phyloP scores from a whole-genome alignment of 2,797 vertebrate genomes.

The Clamator glandarius region DNA sequence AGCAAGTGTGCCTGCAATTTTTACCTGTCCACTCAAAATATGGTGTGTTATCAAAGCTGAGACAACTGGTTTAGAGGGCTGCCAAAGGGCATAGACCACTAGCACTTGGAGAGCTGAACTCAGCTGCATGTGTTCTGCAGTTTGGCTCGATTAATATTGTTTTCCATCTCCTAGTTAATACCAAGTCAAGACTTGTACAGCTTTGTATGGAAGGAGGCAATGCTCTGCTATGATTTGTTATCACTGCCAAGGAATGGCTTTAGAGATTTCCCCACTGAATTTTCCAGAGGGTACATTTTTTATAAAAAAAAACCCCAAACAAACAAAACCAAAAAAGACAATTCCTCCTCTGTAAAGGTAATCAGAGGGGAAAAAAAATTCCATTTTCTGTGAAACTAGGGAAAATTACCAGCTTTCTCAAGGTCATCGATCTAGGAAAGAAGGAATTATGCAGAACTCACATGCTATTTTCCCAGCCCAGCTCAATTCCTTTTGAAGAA shows the following conservation, averaged over 20 bases:
- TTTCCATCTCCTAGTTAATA: background rate
- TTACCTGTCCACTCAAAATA: background rate
- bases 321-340: background rate
- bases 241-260: background rate
- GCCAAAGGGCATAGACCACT: background rate
- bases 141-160: background rate
- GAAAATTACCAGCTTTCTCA: background rate
- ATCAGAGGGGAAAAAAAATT: background rate
- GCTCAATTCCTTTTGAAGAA: background rate
- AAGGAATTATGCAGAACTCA: background rate
- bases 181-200: background rate
- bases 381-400: background rate
- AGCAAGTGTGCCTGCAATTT: background rate
- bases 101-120: background rate
- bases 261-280: background rate
- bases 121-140: background rate
- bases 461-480: fast-evolving
- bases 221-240: background rate
- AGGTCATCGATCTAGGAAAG: background rate
- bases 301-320: background rate
- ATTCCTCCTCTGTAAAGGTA: background rate
- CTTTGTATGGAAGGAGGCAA: background rate
- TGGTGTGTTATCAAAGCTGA: background rate
- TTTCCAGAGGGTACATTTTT: fast-evolving
- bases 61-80: background rate